Percentiles rank a stretch among this genome's conserved stretches.
These are phyloP conservation scores for Myripristis murdjan DNA, from an alignment of 2,797 vertebrate species.

Conservation along the genomic window DNA sequence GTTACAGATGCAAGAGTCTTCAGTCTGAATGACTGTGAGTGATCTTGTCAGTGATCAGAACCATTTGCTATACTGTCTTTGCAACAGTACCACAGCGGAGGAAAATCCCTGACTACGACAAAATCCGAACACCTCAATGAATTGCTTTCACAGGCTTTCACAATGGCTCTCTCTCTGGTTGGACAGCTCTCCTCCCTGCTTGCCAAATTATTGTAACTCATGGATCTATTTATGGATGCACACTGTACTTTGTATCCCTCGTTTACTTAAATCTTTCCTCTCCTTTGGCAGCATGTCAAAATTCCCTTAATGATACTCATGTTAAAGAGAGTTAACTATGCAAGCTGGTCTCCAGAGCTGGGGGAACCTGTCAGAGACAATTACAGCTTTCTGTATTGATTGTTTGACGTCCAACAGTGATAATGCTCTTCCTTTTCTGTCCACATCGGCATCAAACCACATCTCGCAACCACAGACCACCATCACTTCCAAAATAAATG, in stretches of 20 bases:
- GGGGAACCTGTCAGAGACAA: conserved; percentile 36
- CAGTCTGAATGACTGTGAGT: too few species aligned
- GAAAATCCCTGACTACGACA: not conserved
- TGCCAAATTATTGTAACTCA: not conserved
- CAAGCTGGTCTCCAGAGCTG: conserved; percentile 22
- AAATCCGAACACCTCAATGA: not conserved
- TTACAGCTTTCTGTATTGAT: conserved; percentile 14
- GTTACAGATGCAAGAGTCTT: not conserved
- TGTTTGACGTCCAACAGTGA: conserved; percentile 8
- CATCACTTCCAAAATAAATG: conserved; percentile 64
- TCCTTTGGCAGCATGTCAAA: too few species aligned
- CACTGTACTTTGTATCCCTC: too few species aligned
- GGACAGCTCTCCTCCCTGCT: too few species aligned
- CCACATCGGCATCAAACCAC: conserved; percentile 50
- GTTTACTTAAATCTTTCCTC: too few species aligned
- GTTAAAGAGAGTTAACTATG: not conserved
- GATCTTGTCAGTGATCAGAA: too few species aligned
- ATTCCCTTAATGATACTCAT: too few species aligned
- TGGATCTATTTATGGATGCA: not conserved
- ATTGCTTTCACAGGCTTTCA: too few species aligned
- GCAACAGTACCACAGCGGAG: not conserved
- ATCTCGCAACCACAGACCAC: conserved; percentile 56
- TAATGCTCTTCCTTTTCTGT: conserved; percentile 24
- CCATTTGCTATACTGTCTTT: too few species aligned
- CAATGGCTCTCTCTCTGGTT: not conserved